Percentiles rank a stretch among this genome's conserved stretches.
Conservation (phyloP, 2,113 vertebrate species). For the Pica pica region DNA sequence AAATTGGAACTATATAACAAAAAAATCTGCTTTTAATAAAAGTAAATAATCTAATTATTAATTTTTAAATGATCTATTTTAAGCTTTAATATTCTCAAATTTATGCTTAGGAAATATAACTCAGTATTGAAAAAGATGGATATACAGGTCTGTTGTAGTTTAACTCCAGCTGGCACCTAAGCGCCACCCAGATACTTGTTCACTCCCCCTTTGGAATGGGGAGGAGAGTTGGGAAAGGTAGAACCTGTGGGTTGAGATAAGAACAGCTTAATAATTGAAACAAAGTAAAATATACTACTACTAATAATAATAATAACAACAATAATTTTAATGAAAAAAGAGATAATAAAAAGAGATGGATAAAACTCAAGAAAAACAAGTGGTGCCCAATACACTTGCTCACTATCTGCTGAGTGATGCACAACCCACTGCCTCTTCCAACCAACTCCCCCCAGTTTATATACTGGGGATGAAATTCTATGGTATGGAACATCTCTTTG, state of each 20-base stretch:
- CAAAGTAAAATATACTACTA: background rate
- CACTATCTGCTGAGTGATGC: fast-evolving
- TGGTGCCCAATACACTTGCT: background rate
- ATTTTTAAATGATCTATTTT: background rate
- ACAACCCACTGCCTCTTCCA: background rate
- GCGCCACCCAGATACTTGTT: background rate
- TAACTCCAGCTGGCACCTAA: background rate
- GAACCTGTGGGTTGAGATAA: background rate
- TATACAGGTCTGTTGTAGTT: background rate
- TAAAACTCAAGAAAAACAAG: background rate
- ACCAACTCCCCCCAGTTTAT: background rate
- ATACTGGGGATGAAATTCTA: background rate
- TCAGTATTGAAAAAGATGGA: background rate
- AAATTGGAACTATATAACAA: background rate
- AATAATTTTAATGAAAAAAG: background rate
- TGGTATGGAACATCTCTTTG: background rate
- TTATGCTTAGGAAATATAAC: background rate
- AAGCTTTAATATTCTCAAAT: background rate
- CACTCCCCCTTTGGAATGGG: background rate
- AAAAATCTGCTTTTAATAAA: constrained; percentile 8
- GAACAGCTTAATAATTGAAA: background rate
- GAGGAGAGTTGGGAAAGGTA: background rate
- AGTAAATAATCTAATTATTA: background rate
- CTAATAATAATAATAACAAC: background rate
- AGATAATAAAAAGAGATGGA: background rate